phyloP scores from a whole-genome alignment of 1,140 invertebrate species.

The Bombus picipes region DNA sequence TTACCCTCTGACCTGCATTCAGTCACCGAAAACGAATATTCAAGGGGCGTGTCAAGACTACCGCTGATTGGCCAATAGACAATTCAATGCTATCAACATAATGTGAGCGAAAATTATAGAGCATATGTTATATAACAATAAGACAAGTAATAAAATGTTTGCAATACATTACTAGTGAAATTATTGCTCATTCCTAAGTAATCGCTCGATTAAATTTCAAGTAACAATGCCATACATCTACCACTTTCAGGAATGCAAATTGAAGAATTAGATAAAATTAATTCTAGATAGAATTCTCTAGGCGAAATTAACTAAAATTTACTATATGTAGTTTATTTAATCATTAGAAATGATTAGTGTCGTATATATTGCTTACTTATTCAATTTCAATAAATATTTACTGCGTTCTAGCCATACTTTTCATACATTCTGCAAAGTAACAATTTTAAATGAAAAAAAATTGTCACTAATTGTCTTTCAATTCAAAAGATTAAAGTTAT shows the following conservation, averaged over 20 bases:
- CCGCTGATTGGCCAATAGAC: conserved; percentile 24
- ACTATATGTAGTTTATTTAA: neutral
- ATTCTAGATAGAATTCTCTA: neutral
- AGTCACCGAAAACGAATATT: conserved; percentile 50
- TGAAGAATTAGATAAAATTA: neutral
- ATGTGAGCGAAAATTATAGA: neutral
- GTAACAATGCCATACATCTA: neutral
- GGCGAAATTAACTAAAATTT: neutral
- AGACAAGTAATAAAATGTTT: neutral
- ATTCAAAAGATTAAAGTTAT: neutral
- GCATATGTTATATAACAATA: neutral
- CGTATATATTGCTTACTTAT: neutral
- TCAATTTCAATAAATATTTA: neutral
- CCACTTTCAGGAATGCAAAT: neutral
- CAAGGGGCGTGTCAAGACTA: conserved; percentile 53
- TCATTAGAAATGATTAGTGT: neutral
- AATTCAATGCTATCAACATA: conserved; percentile 42
- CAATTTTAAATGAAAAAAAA: neutral
- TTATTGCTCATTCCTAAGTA: neutral
- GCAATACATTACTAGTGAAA: neutral
- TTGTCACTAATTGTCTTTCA: neutral
- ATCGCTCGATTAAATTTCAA: neutral
- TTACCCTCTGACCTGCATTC: conserved; percentile 48
- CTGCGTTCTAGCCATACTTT: neutral
- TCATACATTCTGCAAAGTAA: neutral